Evolutionary conservation across 2,113 vertebrate species (phyloP).

Genomic region (Quiscalus mexicanus): DNA sequence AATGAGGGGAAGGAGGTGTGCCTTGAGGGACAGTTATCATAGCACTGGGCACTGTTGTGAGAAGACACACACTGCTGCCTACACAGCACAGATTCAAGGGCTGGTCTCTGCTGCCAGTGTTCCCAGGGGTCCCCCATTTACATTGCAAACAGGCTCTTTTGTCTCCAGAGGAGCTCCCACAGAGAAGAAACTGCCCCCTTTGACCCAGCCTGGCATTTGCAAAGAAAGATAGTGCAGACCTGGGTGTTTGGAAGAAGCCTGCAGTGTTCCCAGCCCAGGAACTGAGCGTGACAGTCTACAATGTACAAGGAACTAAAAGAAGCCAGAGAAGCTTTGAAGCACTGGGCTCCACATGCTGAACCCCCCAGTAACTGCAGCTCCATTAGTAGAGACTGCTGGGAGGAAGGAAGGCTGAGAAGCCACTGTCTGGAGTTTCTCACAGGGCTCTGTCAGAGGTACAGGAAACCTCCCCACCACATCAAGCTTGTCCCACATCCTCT

Average conservation of each 20-base stretch:
- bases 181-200: neutral
- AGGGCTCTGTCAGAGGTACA: neutral
- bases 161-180: neutral
- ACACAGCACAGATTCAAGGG: neutral
- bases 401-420: neutral
- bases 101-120: neutral
- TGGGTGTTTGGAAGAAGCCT: neutral
- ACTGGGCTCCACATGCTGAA: conserved; percentile 7
- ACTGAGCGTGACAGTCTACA: neutral
- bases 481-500: neutral
- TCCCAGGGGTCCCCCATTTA: neutral
- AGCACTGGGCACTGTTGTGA: neutral
- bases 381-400: neutral
- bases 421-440: neutral
- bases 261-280: neutral
- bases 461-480: neutral
- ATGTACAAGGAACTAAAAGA: neutral
- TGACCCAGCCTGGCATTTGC: neutral
- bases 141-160: neutral
- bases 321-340: conserved; percentile 62
- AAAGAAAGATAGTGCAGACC: neutral
- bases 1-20: neutral
- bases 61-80: neutral
- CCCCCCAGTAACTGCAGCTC: neutral
- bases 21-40: neutral